Evolutionary conservation across 1,140 invertebrate genomes (phyloP).

Genomic region (Drosophila ercepeae): DNA sequence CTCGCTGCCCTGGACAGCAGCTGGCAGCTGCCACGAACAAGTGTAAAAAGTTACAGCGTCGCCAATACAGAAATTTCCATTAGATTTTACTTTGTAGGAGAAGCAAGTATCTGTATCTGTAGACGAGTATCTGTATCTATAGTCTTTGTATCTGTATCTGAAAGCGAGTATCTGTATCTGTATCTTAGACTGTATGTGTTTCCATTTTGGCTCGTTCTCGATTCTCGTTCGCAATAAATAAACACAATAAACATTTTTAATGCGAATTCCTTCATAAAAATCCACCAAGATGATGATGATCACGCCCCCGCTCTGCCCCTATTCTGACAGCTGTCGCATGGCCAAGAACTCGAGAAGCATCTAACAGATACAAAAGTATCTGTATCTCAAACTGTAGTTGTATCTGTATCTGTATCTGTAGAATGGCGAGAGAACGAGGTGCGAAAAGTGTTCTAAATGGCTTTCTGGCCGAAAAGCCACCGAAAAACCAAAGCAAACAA

Average conservation of each 20-base stretch:
- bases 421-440: conserved; percentile 68
- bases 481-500: conserved; percentile 31
- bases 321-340: conserved; percentile 72
- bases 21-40: conserved; percentile 40
- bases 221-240: conserved; percentile 78
- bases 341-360: conserved; percentile 17
- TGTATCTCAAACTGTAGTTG: no score
- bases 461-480: conserved; percentile 42
- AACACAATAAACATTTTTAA: conserved; percentile 82
- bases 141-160: conserved; percentile 12
- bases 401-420: no score
- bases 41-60: conserved; percentile 40
- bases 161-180: conserved; percentile 9
- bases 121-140: conserved; percentile 10
- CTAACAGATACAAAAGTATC: conserved; percentile 29
- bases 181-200: conserved; percentile 27
- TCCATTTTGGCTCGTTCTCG: conserved; percentile 66
- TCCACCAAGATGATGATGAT: conserved; percentile 54
- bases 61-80: conserved; percentile 63
- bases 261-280: conserved; percentile 78
- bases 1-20: conserved; percentile 13
- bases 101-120: background rate
- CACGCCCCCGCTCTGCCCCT: background rate
- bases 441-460: conserved; percentile 73
- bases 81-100: conserved; percentile 49